phyloP scores from a whole-genome alignment of 2,888 invertebrate genomes.

The Furcula furcula region DNA sequence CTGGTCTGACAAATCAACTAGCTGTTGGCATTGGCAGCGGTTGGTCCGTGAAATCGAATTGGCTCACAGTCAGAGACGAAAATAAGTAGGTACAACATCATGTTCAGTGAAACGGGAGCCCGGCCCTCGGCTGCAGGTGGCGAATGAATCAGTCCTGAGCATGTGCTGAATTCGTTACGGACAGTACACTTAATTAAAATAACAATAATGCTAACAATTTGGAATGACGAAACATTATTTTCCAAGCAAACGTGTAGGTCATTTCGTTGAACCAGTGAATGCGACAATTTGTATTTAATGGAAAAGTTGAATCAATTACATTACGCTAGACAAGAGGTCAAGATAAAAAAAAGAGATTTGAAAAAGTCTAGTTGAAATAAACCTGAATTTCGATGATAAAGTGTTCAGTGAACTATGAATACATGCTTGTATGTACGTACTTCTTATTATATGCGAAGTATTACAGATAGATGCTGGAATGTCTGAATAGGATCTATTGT shows the following conservation, averaged over 20 bases:
- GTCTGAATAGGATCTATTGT: too few species aligned
- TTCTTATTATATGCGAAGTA: too few species aligned
- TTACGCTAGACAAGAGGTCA: too few species aligned
- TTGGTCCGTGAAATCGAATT: constrained; percentile 73
- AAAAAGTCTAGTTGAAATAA: too few species aligned
- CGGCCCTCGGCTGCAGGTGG: constrained; percentile 42
- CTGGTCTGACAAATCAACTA: constrained; percentile 41
- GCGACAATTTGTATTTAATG: too few species aligned
- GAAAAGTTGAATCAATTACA: too few species aligned
- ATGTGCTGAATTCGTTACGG: constrained; percentile 15
- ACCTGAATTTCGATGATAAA: too few species aligned
- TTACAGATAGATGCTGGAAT: too few species aligned
- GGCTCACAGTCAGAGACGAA: constrained; percentile 74
- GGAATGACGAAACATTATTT: constrained; percentile 4
- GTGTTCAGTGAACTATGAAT: too few species aligned
- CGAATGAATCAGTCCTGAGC: constrained; percentile 40
- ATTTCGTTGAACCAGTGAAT: not conserved
- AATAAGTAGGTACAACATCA: constrained; percentile 63
- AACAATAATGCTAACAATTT: constrained; percentile 7
- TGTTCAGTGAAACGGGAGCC: constrained; percentile 49
- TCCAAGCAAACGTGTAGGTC: constrained; percentile 2
- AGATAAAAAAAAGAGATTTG: too few species aligned
- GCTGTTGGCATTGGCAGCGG: constrained; percentile 59
- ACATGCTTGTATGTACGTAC: too few species aligned
- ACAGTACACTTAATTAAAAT: constrained; percentile 16